Base-by-base conservation (phyloP, 2,113 vertebrate genomes). In the Trematomus loennbergii region DNA sequence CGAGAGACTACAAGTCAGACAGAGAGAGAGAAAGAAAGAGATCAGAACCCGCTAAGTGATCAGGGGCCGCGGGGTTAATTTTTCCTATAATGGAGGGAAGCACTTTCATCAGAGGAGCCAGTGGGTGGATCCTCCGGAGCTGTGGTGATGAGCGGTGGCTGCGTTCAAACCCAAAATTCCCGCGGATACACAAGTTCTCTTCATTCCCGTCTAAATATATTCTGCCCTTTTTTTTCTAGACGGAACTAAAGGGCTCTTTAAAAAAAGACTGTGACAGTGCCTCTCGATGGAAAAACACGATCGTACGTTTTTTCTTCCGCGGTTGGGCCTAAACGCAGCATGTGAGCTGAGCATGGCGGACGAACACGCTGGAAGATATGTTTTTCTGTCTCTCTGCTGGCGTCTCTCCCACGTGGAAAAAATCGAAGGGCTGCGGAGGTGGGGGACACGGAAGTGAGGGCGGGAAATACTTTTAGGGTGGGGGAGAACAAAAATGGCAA, bases 51-150 rank as follows among this genome's bases (percentile, higher is more conserved):
- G 67, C 66, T 50, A 33, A 78, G 67, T 75, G 65, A 54, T 46
- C 60, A 17, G 49, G 86, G 77, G 82, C 73, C 9, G 75, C 18
- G 73, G 87, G 80, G 57, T 76, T 48, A 3, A 40, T 17, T 65
- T 84, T 83, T 84, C 79, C 81, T 81, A 89, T 85, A 82, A 93
- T 94, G 92, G 94, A 95, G 91, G 94, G 95, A 95, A 95, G 94
- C 94, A 95, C 95, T 93, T 92, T 94, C 81, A 90, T 87, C 93
- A 91, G 91, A 94, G 91, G 85, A 85, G 40, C 89, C 90, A 86
- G 91, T 91, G 89, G 82, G 88, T 7, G 90, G 91, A 72, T 84
- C 88, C 91, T 93, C 93, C 90, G 89, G 79, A 48, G 45, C 84
- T 40, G 89, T 80, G 74, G 43, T 78, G 74, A 79, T 81, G 84